Evolutionary conservation across 1,140 invertebrate genomes (phyloP).

Genomic region (Apis dorsata): DNA sequence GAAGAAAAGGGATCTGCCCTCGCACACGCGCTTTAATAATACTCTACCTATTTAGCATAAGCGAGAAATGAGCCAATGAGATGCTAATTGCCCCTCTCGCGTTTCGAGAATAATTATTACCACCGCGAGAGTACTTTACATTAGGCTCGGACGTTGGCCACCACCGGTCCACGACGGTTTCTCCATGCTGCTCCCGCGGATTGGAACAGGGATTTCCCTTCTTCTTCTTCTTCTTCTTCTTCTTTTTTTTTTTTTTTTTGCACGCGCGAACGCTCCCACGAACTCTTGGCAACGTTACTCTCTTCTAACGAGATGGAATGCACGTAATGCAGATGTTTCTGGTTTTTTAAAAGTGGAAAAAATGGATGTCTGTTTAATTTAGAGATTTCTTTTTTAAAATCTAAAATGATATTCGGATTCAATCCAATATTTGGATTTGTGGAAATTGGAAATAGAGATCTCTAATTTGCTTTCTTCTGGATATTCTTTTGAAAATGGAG

Average conservation of each 20-base stretch:
- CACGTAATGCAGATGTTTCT: not conserved
- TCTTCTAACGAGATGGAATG: not conserved
- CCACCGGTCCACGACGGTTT: conserved; percentile 11
- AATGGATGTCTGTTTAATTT: not conserved
- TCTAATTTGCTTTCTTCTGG: too few relatives aligned
- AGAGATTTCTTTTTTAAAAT: too few relatives aligned
- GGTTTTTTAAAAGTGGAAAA: not conserved
- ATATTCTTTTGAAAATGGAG: too few relatives aligned
- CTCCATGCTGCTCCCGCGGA: not conserved
- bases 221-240: too few relatives aligned
- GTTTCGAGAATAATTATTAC: conserved; percentile 70
- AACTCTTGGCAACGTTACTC: not conserved
- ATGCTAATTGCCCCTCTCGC: conserved; percentile 74
- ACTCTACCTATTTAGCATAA: conserved; percentile 73
- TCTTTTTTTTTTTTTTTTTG: not conserved
- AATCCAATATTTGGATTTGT: too few relatives aligned
- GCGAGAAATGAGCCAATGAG: conserved; percentile 75
- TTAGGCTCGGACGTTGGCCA: conserved; percentile 27
- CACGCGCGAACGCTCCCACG: not conserved
- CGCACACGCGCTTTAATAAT: conserved; percentile 70
- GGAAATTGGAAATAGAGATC: too few relatives aligned
- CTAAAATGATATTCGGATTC: too few relatives aligned
- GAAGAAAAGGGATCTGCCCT: conserved; percentile 43
- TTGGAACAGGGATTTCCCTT: not conserved
- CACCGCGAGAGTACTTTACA: conserved; percentile 51